Conservation (phyloP, 2,113 vertebrate species). For the Pollimyrus isidori region DNA sequence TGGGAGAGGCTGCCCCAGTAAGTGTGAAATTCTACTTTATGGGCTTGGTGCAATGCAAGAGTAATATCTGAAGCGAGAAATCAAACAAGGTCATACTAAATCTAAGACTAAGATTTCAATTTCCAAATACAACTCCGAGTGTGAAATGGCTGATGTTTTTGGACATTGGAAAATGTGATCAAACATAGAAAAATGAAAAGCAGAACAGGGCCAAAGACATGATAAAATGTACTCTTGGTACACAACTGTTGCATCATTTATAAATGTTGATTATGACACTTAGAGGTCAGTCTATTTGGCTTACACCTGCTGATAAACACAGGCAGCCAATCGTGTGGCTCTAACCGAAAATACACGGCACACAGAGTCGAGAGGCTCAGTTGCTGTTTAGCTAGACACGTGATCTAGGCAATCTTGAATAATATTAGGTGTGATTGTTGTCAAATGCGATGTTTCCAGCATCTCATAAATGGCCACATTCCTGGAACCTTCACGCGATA, state of each 20-base stretch:
- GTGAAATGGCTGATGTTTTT: neutral
- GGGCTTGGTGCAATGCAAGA: neutral
- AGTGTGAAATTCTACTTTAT: conserved; percentile 12
- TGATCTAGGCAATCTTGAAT: neutral
- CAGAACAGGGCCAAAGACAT: neutral
- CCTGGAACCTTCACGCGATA: neutral
- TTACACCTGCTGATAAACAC: neutral
- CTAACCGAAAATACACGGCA: neutral
- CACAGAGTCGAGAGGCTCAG: neutral
- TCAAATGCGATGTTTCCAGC: neutral
- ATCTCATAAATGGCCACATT: neutral
- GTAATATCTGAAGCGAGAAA: conserved; percentile 15
- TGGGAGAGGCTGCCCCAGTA: neutral
- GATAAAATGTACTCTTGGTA: neutral
- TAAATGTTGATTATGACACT: neutral
- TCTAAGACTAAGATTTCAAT: neutral
- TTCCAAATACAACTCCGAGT: neutral
- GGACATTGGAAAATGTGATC: neutral
- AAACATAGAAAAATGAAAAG: neutral
- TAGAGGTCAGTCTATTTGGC: neutral
- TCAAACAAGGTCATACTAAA: conserved; percentile 15
- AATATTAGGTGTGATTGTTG: neutral
- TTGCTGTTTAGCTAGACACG: neutral
- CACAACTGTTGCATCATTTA: neutral
- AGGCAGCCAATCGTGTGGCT: neutral